These are phyloP conservation scores for Drosophila kepulauana DNA, from an alignment of 1,140 invertebrate species.

Conservation along the genomic window DNA sequence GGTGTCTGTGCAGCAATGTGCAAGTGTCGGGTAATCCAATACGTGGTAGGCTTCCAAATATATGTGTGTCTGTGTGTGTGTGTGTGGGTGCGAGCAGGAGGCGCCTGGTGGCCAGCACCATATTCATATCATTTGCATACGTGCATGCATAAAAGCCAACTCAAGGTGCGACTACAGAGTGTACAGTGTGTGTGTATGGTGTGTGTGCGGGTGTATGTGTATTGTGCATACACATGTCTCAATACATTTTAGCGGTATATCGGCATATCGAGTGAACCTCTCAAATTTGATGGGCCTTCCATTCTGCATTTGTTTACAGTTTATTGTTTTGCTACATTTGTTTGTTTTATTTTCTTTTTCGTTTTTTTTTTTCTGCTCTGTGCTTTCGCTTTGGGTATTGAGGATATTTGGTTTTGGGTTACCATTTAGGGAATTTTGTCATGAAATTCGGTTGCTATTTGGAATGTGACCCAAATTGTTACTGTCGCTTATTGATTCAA, in stretches of 20 bases:
- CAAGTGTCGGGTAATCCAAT: conserved; percentile 81
- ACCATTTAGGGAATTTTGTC: conserved; percentile 80
- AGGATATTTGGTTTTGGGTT: conserved; percentile 57
- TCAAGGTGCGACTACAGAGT: conserved; percentile 14
- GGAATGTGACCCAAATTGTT: conserved; percentile 83
- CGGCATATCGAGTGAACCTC: conserved; percentile 70
- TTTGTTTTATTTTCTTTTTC: too few species aligned
- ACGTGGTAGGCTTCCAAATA: conserved; percentile 46
- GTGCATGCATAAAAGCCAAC: conserved; percentile 50
- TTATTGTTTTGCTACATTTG: conserved; percentile 72
- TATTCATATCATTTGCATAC: conserved; percentile 80
- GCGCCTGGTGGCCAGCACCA: conserved; percentile 50
- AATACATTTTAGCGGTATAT: conserved; percentile 44
- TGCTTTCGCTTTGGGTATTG: conserved; percentile 9
- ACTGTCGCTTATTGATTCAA: conserved; percentile 84
- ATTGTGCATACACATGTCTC: conserved; percentile 48
- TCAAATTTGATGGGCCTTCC: conserved; percentile 74
- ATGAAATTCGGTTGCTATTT: conserved; percentile 73
- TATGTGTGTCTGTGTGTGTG: too few species aligned
- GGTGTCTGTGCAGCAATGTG: conserved; percentile 81
- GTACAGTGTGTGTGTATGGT: conserved; percentile 1
- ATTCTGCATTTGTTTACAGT: conserved; percentile 79
- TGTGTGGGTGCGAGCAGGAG: background rate
- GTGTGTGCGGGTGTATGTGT: conserved; percentile 22
- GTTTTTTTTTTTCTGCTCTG: too few species aligned